phyloP scores from a whole-genome alignment of 2,113 vertebrate genomes.

The Leptocoma aspasia region DNA sequence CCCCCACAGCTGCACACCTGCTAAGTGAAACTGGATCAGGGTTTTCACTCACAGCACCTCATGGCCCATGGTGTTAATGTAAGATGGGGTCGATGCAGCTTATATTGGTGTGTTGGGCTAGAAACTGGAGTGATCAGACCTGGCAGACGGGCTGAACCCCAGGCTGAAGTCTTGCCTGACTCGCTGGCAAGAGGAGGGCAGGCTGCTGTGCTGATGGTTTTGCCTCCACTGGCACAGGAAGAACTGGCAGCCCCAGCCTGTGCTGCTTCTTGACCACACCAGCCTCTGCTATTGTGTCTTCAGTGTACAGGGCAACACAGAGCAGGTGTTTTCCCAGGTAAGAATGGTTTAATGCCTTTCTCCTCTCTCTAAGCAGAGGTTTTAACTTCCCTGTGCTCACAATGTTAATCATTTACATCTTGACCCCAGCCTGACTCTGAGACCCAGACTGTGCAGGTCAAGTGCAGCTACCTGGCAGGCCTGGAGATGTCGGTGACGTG shows the following conservation, averaged over 20 bases:
- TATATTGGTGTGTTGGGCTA: background rate
- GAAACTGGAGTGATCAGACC: background rate
- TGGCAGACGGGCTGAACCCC: background rate
- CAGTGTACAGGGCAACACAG: background rate
- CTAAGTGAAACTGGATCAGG: background rate
- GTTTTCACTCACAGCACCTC: background rate
- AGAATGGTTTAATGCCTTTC: background rate
- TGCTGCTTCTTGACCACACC: background rate
- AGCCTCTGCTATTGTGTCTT: background rate
- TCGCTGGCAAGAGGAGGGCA: background rate
- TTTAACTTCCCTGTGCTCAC: background rate
- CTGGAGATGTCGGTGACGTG: background rate
- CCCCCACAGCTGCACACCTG: background rate
- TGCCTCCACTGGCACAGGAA: accelerated
- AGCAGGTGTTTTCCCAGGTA: background rate
- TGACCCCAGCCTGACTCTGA: background rate
- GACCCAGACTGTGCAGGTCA: background rate
- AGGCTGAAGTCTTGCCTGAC: background rate
- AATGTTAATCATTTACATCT: background rate
- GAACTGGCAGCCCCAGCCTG: background rate
- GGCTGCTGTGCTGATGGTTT: background rate
- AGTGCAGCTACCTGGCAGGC: background rate
- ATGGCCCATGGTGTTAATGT: accelerated
- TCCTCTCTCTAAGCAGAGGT: background rate
- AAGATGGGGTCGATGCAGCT: background rate